Evolutionary conservation across 2,888 invertebrate genomes (phyloP).

Genomic region (Apodemia mormo): DNA sequence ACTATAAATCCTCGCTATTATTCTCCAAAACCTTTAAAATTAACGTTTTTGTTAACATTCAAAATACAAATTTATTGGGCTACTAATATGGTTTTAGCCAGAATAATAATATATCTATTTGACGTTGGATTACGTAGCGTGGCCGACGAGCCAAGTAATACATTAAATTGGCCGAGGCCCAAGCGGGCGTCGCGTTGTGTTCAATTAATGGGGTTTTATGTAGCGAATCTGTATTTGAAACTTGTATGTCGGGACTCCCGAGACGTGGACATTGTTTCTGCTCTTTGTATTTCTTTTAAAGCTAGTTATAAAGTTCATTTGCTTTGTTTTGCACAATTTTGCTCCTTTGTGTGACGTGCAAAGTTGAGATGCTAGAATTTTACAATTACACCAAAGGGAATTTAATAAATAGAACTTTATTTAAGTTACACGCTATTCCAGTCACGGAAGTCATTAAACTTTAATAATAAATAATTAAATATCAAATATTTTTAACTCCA

Average conservation of each 20-base stretch:
- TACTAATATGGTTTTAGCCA: conserved; percentile 29
- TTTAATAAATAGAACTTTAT: background rate
- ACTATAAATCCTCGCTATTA: background rate
- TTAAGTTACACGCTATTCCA: background rate
- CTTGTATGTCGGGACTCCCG: conserved; percentile 29
- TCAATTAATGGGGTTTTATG: conserved; percentile 69
- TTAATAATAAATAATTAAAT: background rate
- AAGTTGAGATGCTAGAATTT: background rate
- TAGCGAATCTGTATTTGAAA: conserved; percentile 47
- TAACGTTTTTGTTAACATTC: conserved; percentile 11
- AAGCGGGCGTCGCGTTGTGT: conserved; percentile 59
- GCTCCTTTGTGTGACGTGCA: background rate
- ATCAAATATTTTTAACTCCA: background rate
- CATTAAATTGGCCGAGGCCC: conserved; percentile 73
- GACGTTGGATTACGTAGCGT: conserved; percentile 56
- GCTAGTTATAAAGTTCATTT: conserved; percentile 28
- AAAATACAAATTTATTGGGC: conserved; percentile 22
- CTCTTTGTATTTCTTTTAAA: conserved; percentile 23
- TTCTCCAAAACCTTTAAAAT: background rate
- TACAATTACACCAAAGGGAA: background rate
- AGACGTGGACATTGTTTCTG: conserved; percentile 23
- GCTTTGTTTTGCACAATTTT: conserved; percentile 18
- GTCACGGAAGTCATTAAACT: background rate
- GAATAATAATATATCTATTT: conserved; percentile 64
- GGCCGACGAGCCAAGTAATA: conserved; percentile 65